These are phyloP conservation scores for Cordilura impudica DNA, from an alignment of 2,888 invertebrate genomes.

Conservation along the genomic window DNA sequence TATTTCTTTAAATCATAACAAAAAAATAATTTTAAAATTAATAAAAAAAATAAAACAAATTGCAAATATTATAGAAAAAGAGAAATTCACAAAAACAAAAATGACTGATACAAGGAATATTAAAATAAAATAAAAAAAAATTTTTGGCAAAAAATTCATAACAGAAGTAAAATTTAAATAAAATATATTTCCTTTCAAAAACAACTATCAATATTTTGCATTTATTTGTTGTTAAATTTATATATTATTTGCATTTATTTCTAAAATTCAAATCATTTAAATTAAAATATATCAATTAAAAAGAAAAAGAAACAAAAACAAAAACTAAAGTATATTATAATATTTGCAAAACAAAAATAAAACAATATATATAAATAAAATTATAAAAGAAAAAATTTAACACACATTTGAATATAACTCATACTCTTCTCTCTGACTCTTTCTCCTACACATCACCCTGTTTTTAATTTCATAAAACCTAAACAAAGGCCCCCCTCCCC, in stretches of 20 bases:
- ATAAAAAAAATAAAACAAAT: constrained; percentile 29
- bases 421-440: constrained; percentile 12
- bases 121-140: constrained; percentile 58
- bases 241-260: constrained; percentile 56
- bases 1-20: constrained; percentile 52
- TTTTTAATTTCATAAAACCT: not conserved
- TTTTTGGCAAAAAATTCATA: constrained; percentile 55
- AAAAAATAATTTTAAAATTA: constrained; percentile 55
- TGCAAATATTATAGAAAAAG: constrained; percentile 58
- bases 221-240: constrained; percentile 50
- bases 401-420: constrained; percentile 17
- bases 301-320: too few relatives aligned
- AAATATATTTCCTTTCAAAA: constrained; percentile 60
- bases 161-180: constrained; percentile 54
- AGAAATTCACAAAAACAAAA: constrained; percentile 38
- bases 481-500: not conserved
- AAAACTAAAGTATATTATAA: constrained; percentile 30
- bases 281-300: too few relatives aligned
- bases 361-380: not conserved
- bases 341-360: constrained; percentile 43
- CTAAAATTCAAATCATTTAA: constrained; percentile 12
- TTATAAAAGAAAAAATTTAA: constrained; percentile 8
- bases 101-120: constrained; percentile 66
- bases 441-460: not conserved
- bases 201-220: constrained; percentile 56